Evolutionary conservation across 2,113 vertebrate species (phyloP).

Genomic region (Dasypus novemcinctus): DNA sequence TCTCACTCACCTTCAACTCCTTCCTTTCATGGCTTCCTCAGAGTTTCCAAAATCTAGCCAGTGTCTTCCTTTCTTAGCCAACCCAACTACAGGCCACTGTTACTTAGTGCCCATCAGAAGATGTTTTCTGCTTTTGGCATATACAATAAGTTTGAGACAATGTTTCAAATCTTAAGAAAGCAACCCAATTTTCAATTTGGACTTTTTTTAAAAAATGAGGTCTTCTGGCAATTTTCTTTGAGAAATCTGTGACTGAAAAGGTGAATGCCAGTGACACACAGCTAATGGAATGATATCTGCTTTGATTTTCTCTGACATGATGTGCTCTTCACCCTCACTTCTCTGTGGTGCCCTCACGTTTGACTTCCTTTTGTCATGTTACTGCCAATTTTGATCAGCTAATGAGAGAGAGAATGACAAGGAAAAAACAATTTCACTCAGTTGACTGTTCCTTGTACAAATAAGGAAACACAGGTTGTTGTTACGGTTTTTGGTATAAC

Average conservation of each 20-base stretch:
- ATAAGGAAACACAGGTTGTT: slow-evolving; percentile 15
- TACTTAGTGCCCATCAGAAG: background rate
- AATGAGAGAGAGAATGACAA: slow-evolving; percentile 20
- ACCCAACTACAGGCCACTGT: background rate
- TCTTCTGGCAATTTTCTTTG: background rate
- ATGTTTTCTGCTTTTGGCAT: background rate
- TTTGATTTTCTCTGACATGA: background rate
- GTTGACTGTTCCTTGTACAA: background rate
- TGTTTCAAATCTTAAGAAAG: background rate
- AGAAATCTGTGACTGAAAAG: background rate
- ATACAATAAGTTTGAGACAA: background rate
- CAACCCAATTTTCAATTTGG: background rate
- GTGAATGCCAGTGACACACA: background rate
- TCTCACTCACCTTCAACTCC: background rate
- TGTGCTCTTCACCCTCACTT: background rate
- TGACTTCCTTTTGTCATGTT: background rate
- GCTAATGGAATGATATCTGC: background rate
- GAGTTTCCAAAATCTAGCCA: background rate
- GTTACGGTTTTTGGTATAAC: background rate
- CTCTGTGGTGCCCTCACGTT: background rate
- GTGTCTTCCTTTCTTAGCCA: background rate
- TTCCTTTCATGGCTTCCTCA: background rate
- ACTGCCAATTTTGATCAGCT: background rate
- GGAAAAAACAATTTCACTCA: slow-evolving; percentile 12
- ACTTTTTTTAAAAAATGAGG: background rate